Percentiles rank a stretch among this genome's conserved stretches.
These are phyloP conservation scores for Sycophila texana DNA, from an alignment of 2,888 invertebrate genomes.

Conservation along the genomic window DNA sequence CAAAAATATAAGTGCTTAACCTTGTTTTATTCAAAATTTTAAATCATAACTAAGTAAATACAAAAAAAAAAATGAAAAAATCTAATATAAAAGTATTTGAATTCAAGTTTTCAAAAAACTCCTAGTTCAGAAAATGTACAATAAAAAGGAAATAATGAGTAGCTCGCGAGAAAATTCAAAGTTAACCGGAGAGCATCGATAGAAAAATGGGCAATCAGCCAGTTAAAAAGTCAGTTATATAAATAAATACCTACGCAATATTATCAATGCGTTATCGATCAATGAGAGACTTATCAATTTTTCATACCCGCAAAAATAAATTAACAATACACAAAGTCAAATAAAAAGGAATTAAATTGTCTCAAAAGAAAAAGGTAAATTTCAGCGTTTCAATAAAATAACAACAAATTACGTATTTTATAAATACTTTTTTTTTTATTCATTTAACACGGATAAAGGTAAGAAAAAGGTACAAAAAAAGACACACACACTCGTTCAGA, in stretches of 20 bases:
- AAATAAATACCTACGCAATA: conserved; percentile 9
- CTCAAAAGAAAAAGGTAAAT: background rate
- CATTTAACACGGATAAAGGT: background rate
- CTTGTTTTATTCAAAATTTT: no score
- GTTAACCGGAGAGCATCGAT: background rate
- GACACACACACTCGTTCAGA: background rate
- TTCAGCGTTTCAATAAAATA: background rate
- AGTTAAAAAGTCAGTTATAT: conserved; percentile 18
- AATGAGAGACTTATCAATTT: conserved; percentile 5
- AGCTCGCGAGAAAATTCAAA: background rate
- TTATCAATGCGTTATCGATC: background rate
- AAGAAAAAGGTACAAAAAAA: background rate
- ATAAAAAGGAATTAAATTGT: background rate
- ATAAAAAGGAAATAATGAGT: background rate
- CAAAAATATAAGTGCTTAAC: no score
- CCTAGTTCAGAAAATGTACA: background rate
- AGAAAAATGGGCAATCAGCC: conserved; percentile 10
- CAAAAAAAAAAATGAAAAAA: no score
- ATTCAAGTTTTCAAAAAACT: background rate
- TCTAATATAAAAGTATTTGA: no score
- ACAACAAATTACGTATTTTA: background rate
- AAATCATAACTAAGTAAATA: no score
- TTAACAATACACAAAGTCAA: background rate
- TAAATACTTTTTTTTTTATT: background rate
- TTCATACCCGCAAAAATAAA: background rate